Evolutionary conservation across 2,797 vertebrate genomes (phyloP), one percentile per base, ranked within the genome.

Genomic region (Astyanax mexicanus): DNA sequence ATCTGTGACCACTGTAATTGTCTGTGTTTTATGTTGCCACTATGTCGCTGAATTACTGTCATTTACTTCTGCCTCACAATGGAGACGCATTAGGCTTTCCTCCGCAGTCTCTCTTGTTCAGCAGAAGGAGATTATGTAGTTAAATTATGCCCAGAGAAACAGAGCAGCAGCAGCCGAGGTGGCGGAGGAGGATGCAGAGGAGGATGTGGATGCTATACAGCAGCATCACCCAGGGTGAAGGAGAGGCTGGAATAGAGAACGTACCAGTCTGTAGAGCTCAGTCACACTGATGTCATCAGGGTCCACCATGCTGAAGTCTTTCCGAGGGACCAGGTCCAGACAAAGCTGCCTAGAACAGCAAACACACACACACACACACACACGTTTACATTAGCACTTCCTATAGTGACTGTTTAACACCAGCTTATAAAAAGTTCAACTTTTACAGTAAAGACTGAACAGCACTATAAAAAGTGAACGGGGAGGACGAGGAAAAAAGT

Each of bases 231-330:
- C n/a, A 10, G n/a, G 54, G 23, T 11, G 44, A 42, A 12, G 32
- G 45, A 51, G 60, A 15, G n/a, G 32, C 65, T 60, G 58, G 44
- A 17, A 0, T 4, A 25, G 29, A 37, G 6, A 44, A 88, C 96
- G 78, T 88, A 99, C 97, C 95, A 99, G 88, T 87, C 92, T 95
- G 88, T 97, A 99, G 23, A 99, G 95, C 84, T 99, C 98, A 0
- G 97, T 99, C 84, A 98, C 93, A 64, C 96, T 98, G 91, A 98
- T 95, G 47, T 99, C 97, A 64, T 99, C 98, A 0, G 98, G 97
- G 91, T 99, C 98, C 79, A 99, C 97, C 98, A 99, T 98, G 73
- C 95, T 95, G 85, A 98, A 99, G 79, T 99, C 97, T 72, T 94
- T 95, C 85, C 98, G 91, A 3, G 97, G 98, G 72, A 99, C 97